Percentiles rank a stretch among this genome's conserved stretches.
Conservation (phyloP, 35 echinoderm and acorn worm species). For the Lytechinus pictus region DNA sequence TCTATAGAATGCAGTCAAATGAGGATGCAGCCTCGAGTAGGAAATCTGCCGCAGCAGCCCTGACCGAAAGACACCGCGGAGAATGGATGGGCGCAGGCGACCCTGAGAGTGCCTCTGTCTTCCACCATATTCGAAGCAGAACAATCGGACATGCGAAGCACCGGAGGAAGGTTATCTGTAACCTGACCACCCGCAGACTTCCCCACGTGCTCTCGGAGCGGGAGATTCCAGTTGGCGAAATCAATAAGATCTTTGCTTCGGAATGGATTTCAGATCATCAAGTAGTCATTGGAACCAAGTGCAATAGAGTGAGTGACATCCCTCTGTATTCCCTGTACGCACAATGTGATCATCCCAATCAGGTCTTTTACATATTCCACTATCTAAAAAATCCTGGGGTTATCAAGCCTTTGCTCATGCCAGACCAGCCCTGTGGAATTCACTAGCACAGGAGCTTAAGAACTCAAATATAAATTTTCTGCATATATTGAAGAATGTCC, state of each 20-base stretch:
- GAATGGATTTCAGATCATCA: conserved; percentile 88
- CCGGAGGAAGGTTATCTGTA: conserved; percentile 29
- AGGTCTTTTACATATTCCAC: too few relatives aligned
- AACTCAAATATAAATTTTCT: too few relatives aligned
- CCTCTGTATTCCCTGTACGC: not conserved
- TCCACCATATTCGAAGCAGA: conserved; percentile 59
- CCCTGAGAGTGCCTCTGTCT: conserved; percentile 50
- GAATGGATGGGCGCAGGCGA: conserved; percentile 5
- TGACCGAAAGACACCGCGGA: not conserved
- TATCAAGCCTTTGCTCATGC: too few relatives aligned
- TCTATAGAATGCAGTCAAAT: not conserved
- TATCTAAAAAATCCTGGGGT: too few relatives aligned
- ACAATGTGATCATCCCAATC: too few relatives aligned
- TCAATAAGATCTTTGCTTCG: conserved; percentile 97
- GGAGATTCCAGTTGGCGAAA: conserved; percentile 68
- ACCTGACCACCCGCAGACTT: conserved; percentile 46
- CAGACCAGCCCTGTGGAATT: too few relatives aligned
- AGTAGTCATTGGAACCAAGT: conserved; percentile 97
- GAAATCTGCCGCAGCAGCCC: not conserved
- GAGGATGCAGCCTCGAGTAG: not conserved
- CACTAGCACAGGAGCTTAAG: too few relatives aligned
- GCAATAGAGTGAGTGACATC: conserved; percentile 81
- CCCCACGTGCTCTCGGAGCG: conserved; percentile 67
- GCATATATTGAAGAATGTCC: too few relatives aligned
- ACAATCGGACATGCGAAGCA: conserved; percentile 21